phyloP scores from a whole-genome alignment of 2,888 invertebrate genomes.

The Synanthedon formicaeformis region DNA sequence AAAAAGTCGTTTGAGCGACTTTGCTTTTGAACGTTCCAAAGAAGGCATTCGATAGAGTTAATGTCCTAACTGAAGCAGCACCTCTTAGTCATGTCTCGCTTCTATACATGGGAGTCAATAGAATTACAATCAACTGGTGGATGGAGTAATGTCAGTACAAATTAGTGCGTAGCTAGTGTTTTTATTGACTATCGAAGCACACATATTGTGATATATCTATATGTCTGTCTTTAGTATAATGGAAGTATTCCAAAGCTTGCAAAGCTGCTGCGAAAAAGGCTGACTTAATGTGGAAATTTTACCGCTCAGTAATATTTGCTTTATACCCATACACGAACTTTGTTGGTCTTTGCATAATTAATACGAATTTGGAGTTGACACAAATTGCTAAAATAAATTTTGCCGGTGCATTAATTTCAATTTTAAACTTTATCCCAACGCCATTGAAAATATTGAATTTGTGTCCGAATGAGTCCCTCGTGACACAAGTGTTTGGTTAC shows the following conservation, averaged over 20 bases:
- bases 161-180: background rate
- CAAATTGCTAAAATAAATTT: conserved; percentile 5
- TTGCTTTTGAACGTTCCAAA: background rate
- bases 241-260: too few species aligned
- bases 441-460: conserved; percentile 28
- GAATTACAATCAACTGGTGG: background rate
- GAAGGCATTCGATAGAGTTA: background rate
- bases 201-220: too few species aligned
- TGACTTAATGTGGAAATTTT: too few species aligned
- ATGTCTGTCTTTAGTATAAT: too few species aligned
- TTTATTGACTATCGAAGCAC: too few species aligned
- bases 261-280: too few species aligned
- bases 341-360: too few species aligned
- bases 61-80: background rate
- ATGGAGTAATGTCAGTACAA: background rate
- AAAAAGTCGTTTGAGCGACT: conserved; percentile 5
- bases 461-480: conserved; percentile 19
- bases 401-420: conserved; percentile 20
- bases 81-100: background rate
- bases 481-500: conserved; percentile 25
- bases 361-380: too few species aligned
- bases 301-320: too few species aligned
- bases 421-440: conserved; percentile 17
- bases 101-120: background rate
- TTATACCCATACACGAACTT: too few species aligned